Evolutionary conservation across 2,797 vertebrate genomes (phyloP), one percentile per base, ranked within the genome.

Genomic region (Alcedo quadribrachys): DNA sequence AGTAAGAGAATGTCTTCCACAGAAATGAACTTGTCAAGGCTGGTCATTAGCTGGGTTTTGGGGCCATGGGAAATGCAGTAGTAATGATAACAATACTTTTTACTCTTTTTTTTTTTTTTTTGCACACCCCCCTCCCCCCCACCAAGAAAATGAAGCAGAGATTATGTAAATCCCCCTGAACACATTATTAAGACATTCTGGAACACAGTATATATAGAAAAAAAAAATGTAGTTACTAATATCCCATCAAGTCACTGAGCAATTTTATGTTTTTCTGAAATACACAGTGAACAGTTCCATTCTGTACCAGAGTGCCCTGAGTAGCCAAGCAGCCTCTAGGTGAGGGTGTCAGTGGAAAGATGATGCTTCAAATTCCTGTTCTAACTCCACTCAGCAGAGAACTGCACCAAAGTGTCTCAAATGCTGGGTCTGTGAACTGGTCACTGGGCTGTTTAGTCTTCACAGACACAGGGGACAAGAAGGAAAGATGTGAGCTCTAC

Each of bases 1-100:
- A 96, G 90, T 96, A 95, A 95, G 92, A 95, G 94, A 96, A 96
- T 84, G 70, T 81, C 69, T 95, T 85, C 94, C 95, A 93, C 91
- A 89, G 95, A 90, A 83, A 92, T 85, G 92, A 89, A 85, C 88
- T 95, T 69, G 66, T 89, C 83, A 81, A 92, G 91, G 63, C 75
- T 86, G 81, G 89, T 93, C 85, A 84, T 95, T 91, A 91, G 85
- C 50, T 93, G 74, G 81, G 81, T 81, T 85, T 78, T 78, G 78
- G 90, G 89, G 70, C 83, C 92, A 82, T 51, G 68, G 87, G 79
- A 86, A 62, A 93, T 54, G 63, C 89, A 94, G 37, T 28, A 50
- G 60, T 77, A 90, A 77, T 84, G 85, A 92, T 81, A 85, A 93
- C 75, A 94, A 87, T 74, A 82, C 37, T 24, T 75, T 70, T 62